These are phyloP conservation scores for Prolemur simus DNA, from an alignment of 2,113 vertebrate species.

Conservation along the genomic window DNA sequence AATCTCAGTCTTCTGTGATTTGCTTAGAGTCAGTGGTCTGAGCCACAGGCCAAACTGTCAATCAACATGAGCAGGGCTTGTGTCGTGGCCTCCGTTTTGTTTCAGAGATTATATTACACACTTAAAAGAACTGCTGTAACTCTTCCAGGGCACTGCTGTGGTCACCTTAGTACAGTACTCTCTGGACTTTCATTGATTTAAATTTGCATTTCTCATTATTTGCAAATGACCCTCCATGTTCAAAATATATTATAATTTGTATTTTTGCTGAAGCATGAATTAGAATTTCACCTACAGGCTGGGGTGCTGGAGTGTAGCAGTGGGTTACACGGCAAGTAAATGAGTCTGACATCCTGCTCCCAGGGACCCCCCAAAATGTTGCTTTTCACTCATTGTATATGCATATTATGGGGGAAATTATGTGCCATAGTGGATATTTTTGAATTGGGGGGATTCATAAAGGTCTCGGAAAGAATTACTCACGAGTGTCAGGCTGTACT, in stretches of 20 bases:
- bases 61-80: conserved; percentile 34
- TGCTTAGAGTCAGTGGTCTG: conserved; percentile 43
- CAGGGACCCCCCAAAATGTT: not conserved
- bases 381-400: not conserved
- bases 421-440: conserved; percentile 24
- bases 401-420: not conserved
- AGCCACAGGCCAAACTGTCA: conserved; percentile 48
- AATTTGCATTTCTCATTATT: conserved; percentile 73
- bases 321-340: not conserved
- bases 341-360: not conserved
- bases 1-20: conserved; percentile 64
- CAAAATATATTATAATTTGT: conserved; percentile 61
- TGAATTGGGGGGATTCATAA: conserved; percentile 36
- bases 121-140: not conserved
- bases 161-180: not conserved
- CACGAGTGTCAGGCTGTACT: not conserved
- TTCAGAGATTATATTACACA: conserved; percentile 57
- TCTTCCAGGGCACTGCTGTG: conserved; percentile 1
- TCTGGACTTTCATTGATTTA: conserved; percentile 57
- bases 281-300: conserved; percentile 34
- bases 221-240: conserved; percentile 62
- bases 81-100: not conserved
- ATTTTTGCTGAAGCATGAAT: conserved; percentile 63
- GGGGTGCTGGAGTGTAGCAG: not conserved
- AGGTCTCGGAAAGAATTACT: conserved; percentile 55